Evolutionary conservation across 2,113 vertebrate genomes (phyloP), one percentile per base, ranked within the genome.

Genomic region (Catagonus wagneri): DNA sequence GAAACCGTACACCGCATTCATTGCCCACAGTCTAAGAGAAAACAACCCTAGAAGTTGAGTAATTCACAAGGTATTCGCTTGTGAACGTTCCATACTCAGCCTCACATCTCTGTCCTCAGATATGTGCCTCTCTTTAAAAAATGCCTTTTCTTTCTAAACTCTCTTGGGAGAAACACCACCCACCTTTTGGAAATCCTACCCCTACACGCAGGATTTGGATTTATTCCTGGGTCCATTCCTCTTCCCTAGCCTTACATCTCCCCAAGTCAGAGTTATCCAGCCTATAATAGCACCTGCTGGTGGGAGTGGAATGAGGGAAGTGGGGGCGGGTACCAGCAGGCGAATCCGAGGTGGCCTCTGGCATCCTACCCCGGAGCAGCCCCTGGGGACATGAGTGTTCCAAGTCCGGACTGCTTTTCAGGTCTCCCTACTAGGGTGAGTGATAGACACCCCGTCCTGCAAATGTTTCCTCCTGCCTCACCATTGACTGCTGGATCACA

Each of bases 11-110:
- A 92, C 7, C 17, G 94, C 78, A 36, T 34, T 52, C 50, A 44
- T 86, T 78, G 74, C n/a, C 36, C 20, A 36, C 5, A 60, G 23
- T 86, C 65, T 87, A 52, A 61, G 58, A 25, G 84, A 79, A 94
- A 92, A n/a, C 17, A 72, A 83, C 2, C 29, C 32, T 52, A 95
- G 14, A 89, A 50, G 22, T 22, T 83, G 74, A 92, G 3, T 27
- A 74, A 36, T 29, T 85, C 25, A 13, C n/a, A 66, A 11, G 34
- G 61, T 61, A 20, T 56, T 61, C 65, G 14, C 27, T 66, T 4
- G 0, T 72, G 17, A 36, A 6, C 36, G 10, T 60, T 13, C n/a
- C 3, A 16, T 8, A 36, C 17, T 7, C 29, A 72, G 0, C 13
- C 23, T 58, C 16, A 19, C 13, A 36, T 6, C 11, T 44, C 23